Evolutionary conservation across 2,888 invertebrate species (phyloP).

Genomic region (Nesidiocoris tenuis): DNA sequence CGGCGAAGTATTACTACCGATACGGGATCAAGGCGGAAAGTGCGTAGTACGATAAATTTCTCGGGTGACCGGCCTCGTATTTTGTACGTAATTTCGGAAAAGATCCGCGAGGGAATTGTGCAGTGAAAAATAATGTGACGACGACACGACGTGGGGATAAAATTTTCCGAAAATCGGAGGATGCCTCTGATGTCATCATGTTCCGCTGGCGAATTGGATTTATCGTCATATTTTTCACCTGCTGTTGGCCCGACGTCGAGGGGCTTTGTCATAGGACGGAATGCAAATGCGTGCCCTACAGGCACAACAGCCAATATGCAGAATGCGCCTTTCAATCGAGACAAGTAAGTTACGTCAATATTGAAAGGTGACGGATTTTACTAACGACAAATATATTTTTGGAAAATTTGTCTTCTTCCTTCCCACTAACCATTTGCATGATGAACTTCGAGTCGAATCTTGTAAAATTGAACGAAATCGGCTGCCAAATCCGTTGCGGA

Average conservation of each 20-base stretch:
- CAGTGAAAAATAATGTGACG: slow-evolving; percentile 4
- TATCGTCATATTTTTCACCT: slow-evolving; percentile 33
- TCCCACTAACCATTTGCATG: neutral
- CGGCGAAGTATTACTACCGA: neutral
- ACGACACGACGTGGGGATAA: neutral
- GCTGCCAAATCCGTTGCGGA: too few relatives aligned
- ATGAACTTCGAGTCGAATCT: too few relatives aligned
- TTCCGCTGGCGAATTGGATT: slow-evolving; percentile 31
- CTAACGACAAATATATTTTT: neutral
- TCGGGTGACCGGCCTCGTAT: neutral
- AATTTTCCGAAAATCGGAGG: slow-evolving; percentile 21
- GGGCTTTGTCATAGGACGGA: slow-evolving; percentile 40
- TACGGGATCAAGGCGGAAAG: neutral
- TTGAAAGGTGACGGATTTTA: neutral
- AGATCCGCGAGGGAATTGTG: neutral
- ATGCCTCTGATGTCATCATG: slow-evolving; percentile 38
- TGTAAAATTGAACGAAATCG: too few relatives aligned
- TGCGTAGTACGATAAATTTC: neutral
- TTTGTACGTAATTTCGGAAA: neutral
- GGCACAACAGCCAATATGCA: slow-evolving; percentile 30
- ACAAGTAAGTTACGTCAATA: slow-evolving; percentile 41
- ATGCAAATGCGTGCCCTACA: slow-evolving; percentile 43
- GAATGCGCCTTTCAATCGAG: slow-evolving; percentile 35
- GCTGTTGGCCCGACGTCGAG: slow-evolving; percentile 26
- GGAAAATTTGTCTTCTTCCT: neutral